Base-by-base conservation (phyloP, 2,797 vertebrate species). In the Uromys caudimaculatus region DNA sequence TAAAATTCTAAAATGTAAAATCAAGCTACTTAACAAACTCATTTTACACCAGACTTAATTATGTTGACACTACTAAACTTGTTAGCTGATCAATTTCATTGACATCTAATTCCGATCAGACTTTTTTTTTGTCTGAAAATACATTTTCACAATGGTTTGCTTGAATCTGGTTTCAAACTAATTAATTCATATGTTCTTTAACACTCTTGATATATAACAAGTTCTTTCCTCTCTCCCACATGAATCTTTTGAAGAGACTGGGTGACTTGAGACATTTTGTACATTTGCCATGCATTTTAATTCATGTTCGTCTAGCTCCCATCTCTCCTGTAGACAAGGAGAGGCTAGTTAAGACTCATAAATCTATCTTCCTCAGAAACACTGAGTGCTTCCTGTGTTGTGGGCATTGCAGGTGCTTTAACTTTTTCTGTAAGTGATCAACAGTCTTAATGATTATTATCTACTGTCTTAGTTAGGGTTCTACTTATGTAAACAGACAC, bases 141-240 rank as follows among this genome's bases (percentile, higher is more conserved):
- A 79, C 29, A 56, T 91, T 58, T 91, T 71, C 69, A 47, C 77
- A 56, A 41, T 73, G 12, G 27, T 82, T 71, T 82, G n/a, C 52
- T 91, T 58, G 38, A 91, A 10, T 58, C 90, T 83, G 64, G n/a
- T 58, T 56, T 82, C 64, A 58, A 47, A 71, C 47, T 41, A 90
- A 69, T 79, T 82, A 75, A 84, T 82, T 56, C 50, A 14, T 84
- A 60, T 91, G 67, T 92, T 71, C 64, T 75, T 91, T 83, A 84
- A 54, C 35, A 58, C 78, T 73, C 41, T 92, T 41, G 60, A n/a
- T 50, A 81, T 84, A 5, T 84, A 73, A 60, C 32, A 84, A 47
- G 32, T 84, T 60, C 67, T 58, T 47, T 35, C 41, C 19, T 60
- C 50, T 54, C 67, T 76, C 86, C 29, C 86, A 60, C 54, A 56